A percentile compares a stretch with the other conserved stretches of the same genome.
Conservation (phyloP, 1,140 invertebrate species). For the Asbolus verrucosus region DNA sequence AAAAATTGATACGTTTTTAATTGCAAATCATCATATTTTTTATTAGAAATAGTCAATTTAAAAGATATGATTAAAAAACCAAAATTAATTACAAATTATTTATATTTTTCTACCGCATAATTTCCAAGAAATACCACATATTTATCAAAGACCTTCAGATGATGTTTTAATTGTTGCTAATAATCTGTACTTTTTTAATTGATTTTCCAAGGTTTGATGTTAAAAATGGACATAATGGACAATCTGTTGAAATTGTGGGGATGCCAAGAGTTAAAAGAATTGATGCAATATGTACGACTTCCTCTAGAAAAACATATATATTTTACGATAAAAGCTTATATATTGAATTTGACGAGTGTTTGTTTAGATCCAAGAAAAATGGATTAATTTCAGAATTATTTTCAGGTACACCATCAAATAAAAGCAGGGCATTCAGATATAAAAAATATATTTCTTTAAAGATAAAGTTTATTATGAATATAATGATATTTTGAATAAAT, state of each 20-base stretch:
- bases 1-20: conserved; percentile 9
- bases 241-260: conserved; percentile 32
- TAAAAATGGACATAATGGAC: conserved; percentile 36
- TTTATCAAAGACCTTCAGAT: too few relatives aligned
- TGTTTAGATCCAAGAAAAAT: conserved; percentile 31
- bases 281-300: conserved; percentile 31
- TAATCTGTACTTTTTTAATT: conserved; percentile 33
- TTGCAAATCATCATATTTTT: conserved; percentile 1
- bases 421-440: conserved; percentile 38
- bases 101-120: too few relatives aligned
- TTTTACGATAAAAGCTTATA: conserved; percentile 36
- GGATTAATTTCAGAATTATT: conserved; percentile 37
- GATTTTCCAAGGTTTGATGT: conserved; percentile 35
- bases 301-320: conserved; percentile 40
- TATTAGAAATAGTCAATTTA: too few relatives aligned
- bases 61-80: too few relatives aligned
- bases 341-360: conserved; percentile 35
- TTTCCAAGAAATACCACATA: too few relatives aligned
- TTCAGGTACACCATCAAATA: conserved; percentile 25
- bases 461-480: conserved; percentile 40
- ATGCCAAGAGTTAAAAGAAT: conserved; percentile 36
- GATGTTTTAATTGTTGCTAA: conserved; percentile 39
- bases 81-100: too few relatives aligned
- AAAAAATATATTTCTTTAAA: too few relatives aligned
- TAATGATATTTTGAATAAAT: too few relatives aligned